phyloP scores from a whole-genome alignment of 2,797 vertebrate species.

The Streptopelia turtur region DNA sequence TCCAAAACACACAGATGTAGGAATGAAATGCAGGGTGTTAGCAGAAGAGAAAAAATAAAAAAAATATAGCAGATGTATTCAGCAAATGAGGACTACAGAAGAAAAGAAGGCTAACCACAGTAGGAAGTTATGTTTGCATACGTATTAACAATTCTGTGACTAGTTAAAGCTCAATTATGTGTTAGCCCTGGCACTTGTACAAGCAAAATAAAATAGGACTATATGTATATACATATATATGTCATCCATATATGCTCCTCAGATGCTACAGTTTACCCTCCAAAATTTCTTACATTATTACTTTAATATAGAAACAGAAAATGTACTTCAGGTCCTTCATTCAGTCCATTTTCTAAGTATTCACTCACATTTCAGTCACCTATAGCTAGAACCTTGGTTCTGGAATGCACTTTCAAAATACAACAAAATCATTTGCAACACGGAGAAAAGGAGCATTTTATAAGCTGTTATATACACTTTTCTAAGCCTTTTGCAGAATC shows the following conservation, averaged over 20 bases:
- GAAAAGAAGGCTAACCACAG: background rate
- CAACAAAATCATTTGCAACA: background rate
- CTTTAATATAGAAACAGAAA: background rate
- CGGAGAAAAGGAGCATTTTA: background rate
- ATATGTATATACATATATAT: background rate
- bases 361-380: background rate
- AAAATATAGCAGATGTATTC: background rate
- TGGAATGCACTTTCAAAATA: background rate
- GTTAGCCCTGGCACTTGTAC: constrained; percentile 2
- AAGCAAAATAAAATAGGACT: background rate
- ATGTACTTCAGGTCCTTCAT: background rate
- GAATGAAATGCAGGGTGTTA: background rate
- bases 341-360: background rate
- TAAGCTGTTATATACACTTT: background rate
- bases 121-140: constrained; percentile 6
- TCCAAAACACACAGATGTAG: background rate
- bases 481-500: background rate
- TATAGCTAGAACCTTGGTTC: background rate
- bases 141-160: constrained; percentile 2
- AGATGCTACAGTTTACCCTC: background rate
- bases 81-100: constrained; percentile 4
- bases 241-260: background rate
- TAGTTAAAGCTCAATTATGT: constrained; percentile 24
- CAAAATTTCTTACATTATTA: constrained; percentile 3
- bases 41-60: background rate